phyloP scores from a whole-genome alignment of 1,140 invertebrate species.

The Leptinotarsa lineolata region DNA sequence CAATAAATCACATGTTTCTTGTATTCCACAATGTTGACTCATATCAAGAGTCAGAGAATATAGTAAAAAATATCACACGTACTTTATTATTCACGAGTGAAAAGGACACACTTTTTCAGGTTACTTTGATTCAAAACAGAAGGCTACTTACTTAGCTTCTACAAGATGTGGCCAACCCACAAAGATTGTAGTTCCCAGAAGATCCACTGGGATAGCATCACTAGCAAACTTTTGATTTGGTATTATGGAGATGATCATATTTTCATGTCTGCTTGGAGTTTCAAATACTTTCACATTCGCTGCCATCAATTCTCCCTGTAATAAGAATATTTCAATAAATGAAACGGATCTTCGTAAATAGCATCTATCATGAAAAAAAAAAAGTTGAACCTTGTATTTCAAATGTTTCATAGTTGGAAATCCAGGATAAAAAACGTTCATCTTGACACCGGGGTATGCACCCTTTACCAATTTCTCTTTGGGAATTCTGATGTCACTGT shows the following conservation, averaged over 20 bases:
- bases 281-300: conserved; percentile 87
- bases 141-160: conserved; percentile 65
- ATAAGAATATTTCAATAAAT: too few species aligned
- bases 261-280: conserved; percentile 75
- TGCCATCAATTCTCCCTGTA: conserved; percentile 68
- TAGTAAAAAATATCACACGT: too few species aligned
- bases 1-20: too few species aligned
- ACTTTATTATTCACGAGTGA: too few species aligned
- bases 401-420: conserved; percentile 90
- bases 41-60: too few species aligned
- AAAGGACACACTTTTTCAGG: too few species aligned
- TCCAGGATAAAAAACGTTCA: conserved; percentile 80
- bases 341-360: too few species aligned
- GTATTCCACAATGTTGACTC: too few species aligned
- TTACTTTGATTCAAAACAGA: background rate
- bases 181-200: conserved; percentile 75
- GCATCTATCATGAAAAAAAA: too few species aligned
- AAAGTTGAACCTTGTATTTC: conserved; percentile 66
- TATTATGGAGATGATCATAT: conserved; percentile 75
- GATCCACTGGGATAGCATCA: conserved; percentile 60
- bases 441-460: conserved; percentile 69
- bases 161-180: conserved; percentile 89
- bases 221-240: conserved; percentile 53
- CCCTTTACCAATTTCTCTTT: conserved; percentile 71
- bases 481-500: conserved; percentile 66